phyloP scores from a whole-genome alignment of 2,888 invertebrate genomes.

The Crioceris asparagi region DNA sequence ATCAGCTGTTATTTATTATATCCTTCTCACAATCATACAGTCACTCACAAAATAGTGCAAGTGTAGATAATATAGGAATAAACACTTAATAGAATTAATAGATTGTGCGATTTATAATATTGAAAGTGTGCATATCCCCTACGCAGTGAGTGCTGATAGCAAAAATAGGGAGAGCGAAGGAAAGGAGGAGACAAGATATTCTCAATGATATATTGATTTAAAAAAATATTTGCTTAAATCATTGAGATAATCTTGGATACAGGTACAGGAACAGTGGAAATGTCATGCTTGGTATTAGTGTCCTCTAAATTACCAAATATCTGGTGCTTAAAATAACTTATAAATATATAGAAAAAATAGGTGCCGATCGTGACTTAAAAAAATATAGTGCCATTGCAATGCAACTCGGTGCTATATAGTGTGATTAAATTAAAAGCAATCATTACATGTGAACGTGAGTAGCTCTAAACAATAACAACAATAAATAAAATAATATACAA shows the following conservation, averaged over 20 bases:
- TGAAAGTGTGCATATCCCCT: constrained; percentile 42
- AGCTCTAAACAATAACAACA: constrained; percentile 40
- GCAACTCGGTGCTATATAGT: constrained; percentile 39
- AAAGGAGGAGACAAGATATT: too few relatives aligned
- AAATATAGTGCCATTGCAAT: constrained; percentile 39
- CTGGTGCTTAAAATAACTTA: constrained; percentile 33
- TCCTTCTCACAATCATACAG: constrained; percentile 28
- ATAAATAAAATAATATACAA: constrained; percentile 29
- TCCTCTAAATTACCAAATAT: constrained; percentile 33
- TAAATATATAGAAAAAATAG: constrained; percentile 30
- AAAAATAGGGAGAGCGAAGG: constrained; percentile 14
- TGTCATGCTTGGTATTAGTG: constrained; percentile 31
- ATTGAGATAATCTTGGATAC: too few relatives aligned
- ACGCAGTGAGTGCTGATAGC: constrained; percentile 38
- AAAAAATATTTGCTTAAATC: too few relatives aligned
- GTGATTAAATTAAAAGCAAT: constrained; percentile 41
- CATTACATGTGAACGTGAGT: constrained; percentile 66
- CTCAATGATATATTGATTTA: too few relatives aligned
- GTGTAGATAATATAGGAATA: too few relatives aligned
- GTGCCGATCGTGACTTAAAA: constrained; percentile 39
- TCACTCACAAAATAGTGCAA: constrained; percentile 38
- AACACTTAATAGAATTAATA: too few relatives aligned
- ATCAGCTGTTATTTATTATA: neutral
- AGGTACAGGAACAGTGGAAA: constrained; percentile 1
- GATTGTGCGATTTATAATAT: too few relatives aligned